phyloP scores from a whole-genome alignment of 1,140 invertebrate genomes.

The Rhopalosiphum maidis region DNA sequence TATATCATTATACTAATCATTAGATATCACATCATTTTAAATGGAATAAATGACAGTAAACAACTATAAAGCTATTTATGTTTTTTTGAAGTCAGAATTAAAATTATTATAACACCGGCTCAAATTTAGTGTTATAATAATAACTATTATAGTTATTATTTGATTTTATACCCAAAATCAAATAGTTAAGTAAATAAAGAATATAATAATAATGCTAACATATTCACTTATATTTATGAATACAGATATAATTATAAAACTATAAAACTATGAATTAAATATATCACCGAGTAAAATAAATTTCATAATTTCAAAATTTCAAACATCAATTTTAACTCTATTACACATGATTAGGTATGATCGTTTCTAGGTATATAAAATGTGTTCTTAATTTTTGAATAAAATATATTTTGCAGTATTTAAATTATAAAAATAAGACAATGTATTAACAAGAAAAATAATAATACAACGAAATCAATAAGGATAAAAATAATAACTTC shows the following conservation, averaged over 20 bases:
- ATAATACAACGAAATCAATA: neutral
- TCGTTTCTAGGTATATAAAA: no score
- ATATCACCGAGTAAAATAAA: no score
- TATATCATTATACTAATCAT: neutral
- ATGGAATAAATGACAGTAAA: no score
- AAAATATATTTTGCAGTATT: neutral
- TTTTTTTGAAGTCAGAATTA: neutral
- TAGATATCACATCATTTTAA: no score
- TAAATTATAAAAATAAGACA: neutral
- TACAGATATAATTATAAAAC: no score
- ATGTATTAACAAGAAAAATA: neutral
- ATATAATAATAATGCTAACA: no score
- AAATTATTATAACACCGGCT: neutral
- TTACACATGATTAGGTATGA: neutral
- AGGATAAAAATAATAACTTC: neutral
- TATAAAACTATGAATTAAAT: no score
- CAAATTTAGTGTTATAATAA: neutral
- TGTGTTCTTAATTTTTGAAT: neutral
- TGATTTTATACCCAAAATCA: neutral
- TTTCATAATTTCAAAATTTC: no score
- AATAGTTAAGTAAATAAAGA: neutral
- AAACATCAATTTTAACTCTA: neutral
- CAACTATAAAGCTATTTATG: neutral
- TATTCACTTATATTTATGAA: no score
- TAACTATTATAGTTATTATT: neutral